Conservation (phyloP, 2,113 vertebrate species). For the Microtus pennsylvanicus region DNA sequence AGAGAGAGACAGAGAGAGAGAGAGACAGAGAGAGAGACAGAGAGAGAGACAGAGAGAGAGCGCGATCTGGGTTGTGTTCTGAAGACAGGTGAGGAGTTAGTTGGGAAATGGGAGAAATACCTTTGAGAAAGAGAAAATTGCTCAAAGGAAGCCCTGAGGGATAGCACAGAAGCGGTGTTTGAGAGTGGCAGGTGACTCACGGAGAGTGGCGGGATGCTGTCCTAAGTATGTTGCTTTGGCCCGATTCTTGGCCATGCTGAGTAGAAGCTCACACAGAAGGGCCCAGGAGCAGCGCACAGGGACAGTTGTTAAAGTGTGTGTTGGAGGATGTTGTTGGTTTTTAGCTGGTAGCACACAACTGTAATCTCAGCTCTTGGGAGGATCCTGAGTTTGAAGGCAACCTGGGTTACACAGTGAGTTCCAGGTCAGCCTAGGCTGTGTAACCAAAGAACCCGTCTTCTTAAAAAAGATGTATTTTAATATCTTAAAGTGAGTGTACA, state of each 20-base stretch:
- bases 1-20: too few relatives aligned
- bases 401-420: background rate
- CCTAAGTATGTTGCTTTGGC: background rate
- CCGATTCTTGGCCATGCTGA: constrained; percentile 8
- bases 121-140: background rate
- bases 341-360: background rate
- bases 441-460: background rate
- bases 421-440: background rate
- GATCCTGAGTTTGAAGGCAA: background rate
- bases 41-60: too few relatives aligned
- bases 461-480: background rate
- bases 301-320: background rate
- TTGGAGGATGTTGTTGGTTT: too few relatives aligned
- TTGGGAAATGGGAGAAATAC: background rate
- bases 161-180: background rate
- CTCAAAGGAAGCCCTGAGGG: background rate
- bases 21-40: too few relatives aligned
- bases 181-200: background rate
- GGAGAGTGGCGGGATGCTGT: background rate
- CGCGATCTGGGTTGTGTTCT: background rate
- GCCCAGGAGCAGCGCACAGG: background rate
- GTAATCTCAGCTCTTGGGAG: background rate
- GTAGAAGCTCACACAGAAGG: constrained; percentile 13
- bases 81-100: background rate
- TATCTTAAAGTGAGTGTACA: background rate